Percentiles rank a stretch among this genome's conserved stretches.
Conservation (phyloP, 1,140 invertebrate species). For the Drosophila pandora region DNA sequence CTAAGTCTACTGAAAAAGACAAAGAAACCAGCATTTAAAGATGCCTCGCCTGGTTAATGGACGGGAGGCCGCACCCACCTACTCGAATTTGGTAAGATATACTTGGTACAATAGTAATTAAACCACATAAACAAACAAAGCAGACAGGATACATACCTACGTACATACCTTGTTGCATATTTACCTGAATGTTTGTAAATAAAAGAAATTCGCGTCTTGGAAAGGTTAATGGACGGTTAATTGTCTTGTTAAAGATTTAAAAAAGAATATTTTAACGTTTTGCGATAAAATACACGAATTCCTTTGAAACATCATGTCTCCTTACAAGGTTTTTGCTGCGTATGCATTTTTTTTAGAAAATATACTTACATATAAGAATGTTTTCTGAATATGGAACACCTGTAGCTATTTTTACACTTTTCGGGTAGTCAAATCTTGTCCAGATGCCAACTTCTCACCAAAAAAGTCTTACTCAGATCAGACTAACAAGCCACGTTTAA, state of each 20-base stretch:
- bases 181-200: slow-evolving; percentile 9
- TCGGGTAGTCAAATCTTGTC: too few relatives aligned
- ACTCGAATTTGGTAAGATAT: slow-evolving; percentile 38
- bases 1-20: slow-evolving; percentile 15
- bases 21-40: slow-evolving; percentile 35
- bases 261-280: neutral
- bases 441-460: too few relatives aligned
- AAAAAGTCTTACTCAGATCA: too few relatives aligned
- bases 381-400: slow-evolving; percentile 10
- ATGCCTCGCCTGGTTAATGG: slow-evolving; percentile 38
- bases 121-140: neutral
- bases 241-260: neutral
- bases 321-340: slow-evolving; percentile 3
- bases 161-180: neutral
- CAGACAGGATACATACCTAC: neutral
- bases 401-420: slow-evolving; percentile 14
- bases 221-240: neutral
- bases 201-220: neutral
- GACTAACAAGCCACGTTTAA: too few relatives aligned
- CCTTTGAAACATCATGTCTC: neutral
- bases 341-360: slow-evolving; percentile 2
- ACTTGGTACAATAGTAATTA: neutral
- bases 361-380: neutral
- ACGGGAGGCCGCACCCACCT: slow-evolving; percentile 33
- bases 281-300: neutral